A percentile compares a stretch with the other conserved stretches of the same genome.
Evolutionary conservation across 2,113 vertebrate species (phyloP).

Genomic region (Cephalopterus ornatus): DNA sequence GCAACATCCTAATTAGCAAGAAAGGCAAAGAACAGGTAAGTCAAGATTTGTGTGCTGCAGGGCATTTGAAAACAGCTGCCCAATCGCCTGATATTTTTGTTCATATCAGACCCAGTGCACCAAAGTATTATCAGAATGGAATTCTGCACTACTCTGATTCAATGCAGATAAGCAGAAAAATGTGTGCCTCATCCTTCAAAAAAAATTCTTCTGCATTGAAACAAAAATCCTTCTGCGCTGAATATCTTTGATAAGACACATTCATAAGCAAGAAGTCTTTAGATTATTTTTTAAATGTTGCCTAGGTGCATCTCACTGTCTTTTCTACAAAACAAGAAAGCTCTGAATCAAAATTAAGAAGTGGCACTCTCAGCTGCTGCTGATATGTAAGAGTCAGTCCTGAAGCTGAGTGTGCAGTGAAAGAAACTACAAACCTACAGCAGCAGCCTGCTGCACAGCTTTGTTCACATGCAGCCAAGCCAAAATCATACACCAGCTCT

Average conservation of each 20-base stretch:
- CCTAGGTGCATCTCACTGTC: neutral
- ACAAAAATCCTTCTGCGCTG: neutral
- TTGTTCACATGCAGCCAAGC: neutral
- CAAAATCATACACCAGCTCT: neutral
- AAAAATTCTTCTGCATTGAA: neutral
- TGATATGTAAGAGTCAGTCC: neutral
- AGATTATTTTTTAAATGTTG: neutral
- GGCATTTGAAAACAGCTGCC: neutral
- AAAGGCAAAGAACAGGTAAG: neutral
- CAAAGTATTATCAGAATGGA: neutral
- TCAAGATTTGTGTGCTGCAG: neutral
- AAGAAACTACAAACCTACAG: neutral
- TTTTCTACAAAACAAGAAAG: neutral
- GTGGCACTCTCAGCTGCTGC: neutral
- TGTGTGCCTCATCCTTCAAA: neutral
- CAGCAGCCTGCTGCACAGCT: neutral
- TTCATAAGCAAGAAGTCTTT: neutral
- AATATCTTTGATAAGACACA: neutral
- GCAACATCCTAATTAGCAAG: neutral
- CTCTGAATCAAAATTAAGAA: neutral
- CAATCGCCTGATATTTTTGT: neutral
- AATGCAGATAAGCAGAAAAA: neutral
- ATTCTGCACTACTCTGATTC: neutral
- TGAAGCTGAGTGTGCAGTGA: neutral
- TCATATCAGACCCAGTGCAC: neutral